Conservation (phyloP, 2,113 vertebrate genomes). For the Petrocephalus zakoni region DNA sequence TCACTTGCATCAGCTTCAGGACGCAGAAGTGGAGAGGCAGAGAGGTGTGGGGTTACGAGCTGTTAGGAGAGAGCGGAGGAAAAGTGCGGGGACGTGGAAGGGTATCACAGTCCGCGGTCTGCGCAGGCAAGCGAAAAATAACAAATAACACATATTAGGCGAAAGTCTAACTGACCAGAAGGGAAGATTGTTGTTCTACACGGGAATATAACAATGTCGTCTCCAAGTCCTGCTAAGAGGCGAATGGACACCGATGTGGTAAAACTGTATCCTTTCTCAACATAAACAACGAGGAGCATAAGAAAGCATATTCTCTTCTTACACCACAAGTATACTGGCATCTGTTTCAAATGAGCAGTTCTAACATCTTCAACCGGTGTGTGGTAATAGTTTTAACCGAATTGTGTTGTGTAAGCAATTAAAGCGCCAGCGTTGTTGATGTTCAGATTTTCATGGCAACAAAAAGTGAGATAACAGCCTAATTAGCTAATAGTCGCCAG, state of each 20-base stretch:
- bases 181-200: slow-evolving; percentile 30
- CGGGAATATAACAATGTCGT: slow-evolving; percentile 62
- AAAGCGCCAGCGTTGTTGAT: slow-evolving; percentile 5
- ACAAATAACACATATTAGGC: slow-evolving; percentile 49
- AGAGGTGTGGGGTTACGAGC: slow-evolving; percentile 30
- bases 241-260: slow-evolving; percentile 83
- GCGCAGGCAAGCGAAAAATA: slow-evolving; percentile 61
- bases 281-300: slow-evolving; percentile 17
- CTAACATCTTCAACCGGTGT: neutral
- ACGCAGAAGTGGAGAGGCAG: slow-evolving; percentile 24
- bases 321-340: slow-evolving; percentile 11
- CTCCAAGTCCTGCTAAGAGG: slow-evolving; percentile 77
- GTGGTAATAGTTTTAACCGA: neutral
- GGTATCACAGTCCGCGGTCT: slow-evolving; percentile 39
- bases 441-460: slow-evolving; percentile 18
- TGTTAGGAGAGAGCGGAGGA: slow-evolving; percentile 26
- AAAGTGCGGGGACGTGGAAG: slow-evolving; percentile 40
- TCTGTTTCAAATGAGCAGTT: neutral
- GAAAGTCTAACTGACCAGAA: slow-evolving; percentile 49
- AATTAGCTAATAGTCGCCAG: neutral
- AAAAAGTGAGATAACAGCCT: slow-evolving; percentile 21
- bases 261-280: slow-evolving; percentile 74
- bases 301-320: slow-evolving; percentile 6
- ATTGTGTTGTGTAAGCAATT: slow-evolving; percentile 6
- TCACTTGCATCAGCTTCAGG: slow-evolving; percentile 44